Base-by-base conservation (phyloP, 2,113 vertebrate species). In the Tylochromis polylepis region DNA sequence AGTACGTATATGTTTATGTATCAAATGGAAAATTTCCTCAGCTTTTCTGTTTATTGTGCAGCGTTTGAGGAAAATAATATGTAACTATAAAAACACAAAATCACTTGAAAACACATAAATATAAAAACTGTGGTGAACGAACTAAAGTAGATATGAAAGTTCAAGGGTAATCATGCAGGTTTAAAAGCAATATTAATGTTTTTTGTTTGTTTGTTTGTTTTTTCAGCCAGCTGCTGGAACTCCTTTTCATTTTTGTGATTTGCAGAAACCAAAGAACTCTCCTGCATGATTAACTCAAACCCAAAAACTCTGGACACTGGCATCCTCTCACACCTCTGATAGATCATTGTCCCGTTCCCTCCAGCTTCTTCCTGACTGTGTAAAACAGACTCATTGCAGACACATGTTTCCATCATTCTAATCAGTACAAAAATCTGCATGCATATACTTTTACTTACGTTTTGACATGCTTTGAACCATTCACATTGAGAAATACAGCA, bases 21-120 rank as follows among this genome's bases (percentile, higher is more conserved):
- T 60, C 4, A 62, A 51, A 53, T 75, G 27, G 41, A 11, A 70
- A 84, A 12, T 81, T 82, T 83, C 34, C 41, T 75, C 4, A n/a
- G 38, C 6, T 18, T 6, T n/a, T 1, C 4, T 11, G 4, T 55
- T 22, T 36, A 83, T 75, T 88, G 49, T 24, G 77, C 12, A 11
- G 57, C 9, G 20, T 60, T 43, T 46, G 22, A 46, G 38, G 38
- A 72, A 72, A 46, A 46, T 43, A 24, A 41, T 49, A 18, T 11
- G 14, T 11, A 16, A 72, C 14, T 46, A 6, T 8, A 41, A 38
- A 38, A 67, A 22, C 11, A 67, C 22, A 8, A 38, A 41, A 5
- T 3, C 29, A 18, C 15, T 18, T 59, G 27, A 16, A 59, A 58
- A 29, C 55, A 59, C 57, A 29, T 1, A 43, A 43, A 12, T 41